Percentiles rank a stretch among this genome's conserved stretches.
Evolutionary conservation across 2,888 invertebrate genomes (phyloP).

Genomic region (Lepidochrysops patricia): DNA sequence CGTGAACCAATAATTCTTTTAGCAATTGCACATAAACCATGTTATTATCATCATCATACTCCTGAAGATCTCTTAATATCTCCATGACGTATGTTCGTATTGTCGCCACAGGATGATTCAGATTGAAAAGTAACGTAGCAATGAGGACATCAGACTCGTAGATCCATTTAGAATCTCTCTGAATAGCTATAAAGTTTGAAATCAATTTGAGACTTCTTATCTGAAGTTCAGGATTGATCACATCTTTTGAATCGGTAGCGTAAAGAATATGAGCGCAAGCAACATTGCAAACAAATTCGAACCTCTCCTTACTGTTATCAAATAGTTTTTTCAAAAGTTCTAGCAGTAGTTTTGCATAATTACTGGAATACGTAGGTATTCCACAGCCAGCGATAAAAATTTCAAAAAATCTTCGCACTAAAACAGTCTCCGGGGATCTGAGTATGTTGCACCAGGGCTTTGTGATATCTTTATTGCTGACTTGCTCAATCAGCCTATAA

Average conservation of each 20-base stretch:
- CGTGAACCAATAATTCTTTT: conserved; percentile 58
- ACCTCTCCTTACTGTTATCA: conserved; percentile 52
- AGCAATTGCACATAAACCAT: conserved; percentile 58
- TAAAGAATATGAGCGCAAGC: conserved; percentile 64
- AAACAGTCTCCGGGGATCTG: conserved; percentile 44
- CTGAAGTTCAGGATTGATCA: conserved; percentile 65
- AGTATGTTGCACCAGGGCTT: conserved; percentile 63
- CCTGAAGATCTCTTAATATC: conserved; percentile 55
- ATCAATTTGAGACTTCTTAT: conserved; percentile 65
- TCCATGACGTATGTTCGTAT: conserved; percentile 74
- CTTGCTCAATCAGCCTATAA: conserved; percentile 59
- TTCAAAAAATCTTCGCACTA: conserved; percentile 59
- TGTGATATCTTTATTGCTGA: conserved; percentile 47
- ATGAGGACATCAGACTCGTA: conserved; percentile 62
- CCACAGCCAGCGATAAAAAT: conserved; percentile 65
- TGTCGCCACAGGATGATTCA: conserved; percentile 67
- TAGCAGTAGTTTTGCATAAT: conserved; percentile 53
- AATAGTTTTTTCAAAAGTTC: conserved; percentile 63
- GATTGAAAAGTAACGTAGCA: conserved; percentile 69
- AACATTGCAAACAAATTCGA: conserved; percentile 75
- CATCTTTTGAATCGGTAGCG: conserved; percentile 52
- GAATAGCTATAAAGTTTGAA: conserved; percentile 40
- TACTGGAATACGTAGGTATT: conserved; percentile 45
- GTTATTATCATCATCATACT: conserved; percentile 42
- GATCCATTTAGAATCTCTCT: conserved; percentile 44